phyloP scores from a whole-genome alignment of 2,888 invertebrate genomes.

The Tillus elongatus region DNA sequence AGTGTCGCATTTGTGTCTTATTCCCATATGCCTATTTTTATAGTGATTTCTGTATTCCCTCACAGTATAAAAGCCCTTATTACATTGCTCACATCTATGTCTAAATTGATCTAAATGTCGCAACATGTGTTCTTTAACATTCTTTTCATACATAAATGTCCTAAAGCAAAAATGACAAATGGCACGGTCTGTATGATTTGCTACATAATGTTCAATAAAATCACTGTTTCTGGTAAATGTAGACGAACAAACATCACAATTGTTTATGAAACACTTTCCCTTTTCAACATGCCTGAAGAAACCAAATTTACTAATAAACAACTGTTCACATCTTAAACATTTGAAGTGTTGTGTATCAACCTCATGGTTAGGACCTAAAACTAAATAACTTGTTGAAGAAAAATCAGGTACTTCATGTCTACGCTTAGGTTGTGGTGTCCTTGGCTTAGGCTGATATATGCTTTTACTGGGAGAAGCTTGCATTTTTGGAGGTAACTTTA shows the following conservation, averaged over 20 bases:
- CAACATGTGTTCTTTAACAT: conserved; percentile 41
- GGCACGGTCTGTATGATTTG: conserved; percentile 36
- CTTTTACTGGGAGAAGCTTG: conserved; percentile 10
- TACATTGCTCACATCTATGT: conserved; percentile 39
- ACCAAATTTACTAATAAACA: conserved; percentile 39
- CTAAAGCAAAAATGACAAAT: conserved; percentile 40
- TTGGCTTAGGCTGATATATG: too few species aligned
- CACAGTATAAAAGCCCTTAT: conserved; percentile 41
- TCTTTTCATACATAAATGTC: conserved; percentile 42
- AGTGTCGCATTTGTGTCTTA: conserved; percentile 37
- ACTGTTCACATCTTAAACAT: conserved; percentile 38
- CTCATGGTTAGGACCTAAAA: conserved; percentile 34
- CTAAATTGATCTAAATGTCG: conserved; percentile 40
- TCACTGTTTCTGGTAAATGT: conserved; percentile 36
- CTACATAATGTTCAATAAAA: conserved; percentile 36
- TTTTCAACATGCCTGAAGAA: conserved; percentile 40
- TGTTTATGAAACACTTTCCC: conserved; percentile 40
- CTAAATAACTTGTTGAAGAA: conserved; percentile 34
- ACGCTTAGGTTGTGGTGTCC: too few species aligned
- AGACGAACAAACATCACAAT: conserved; percentile 37
- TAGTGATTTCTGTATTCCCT: conserved; percentile 40
- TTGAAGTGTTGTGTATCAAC: conserved; percentile 36
- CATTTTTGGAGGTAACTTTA: conserved; percentile 5
- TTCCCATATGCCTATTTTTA: conserved; percentile 41
- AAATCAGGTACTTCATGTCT: conserved; percentile 38